These are phyloP conservation scores for Muscicapa comitata DNA, from an alignment of 2,797 vertebrate species.

Conservation along the genomic window DNA sequence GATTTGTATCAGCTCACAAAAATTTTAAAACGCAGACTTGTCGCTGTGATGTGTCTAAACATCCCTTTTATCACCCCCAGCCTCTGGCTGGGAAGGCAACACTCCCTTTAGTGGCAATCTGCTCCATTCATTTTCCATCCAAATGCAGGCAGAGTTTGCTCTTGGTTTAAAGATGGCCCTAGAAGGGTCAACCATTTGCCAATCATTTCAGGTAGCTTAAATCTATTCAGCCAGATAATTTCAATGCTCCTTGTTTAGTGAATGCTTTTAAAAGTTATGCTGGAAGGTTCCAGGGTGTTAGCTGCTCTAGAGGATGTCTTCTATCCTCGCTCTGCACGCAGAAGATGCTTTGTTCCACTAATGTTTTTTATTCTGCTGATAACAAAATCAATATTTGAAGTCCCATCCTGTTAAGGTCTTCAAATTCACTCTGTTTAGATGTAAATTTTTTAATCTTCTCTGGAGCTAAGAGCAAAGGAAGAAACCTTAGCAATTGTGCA, in stretches of 20 bases:
- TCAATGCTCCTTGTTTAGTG: constrained; percentile 7
- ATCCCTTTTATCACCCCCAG: not conserved
- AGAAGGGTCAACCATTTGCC: not conserved
- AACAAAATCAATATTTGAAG: constrained; percentile 34
- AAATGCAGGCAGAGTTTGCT: constrained; percentile 38
- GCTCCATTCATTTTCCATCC: constrained; percentile 52
- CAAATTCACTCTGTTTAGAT: constrained; percentile 6
- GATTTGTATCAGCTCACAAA: not conserved
- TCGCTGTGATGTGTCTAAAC: not conserved
- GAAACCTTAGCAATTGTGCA: not conserved
- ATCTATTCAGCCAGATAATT: constrained; percentile 22
- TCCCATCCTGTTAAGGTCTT: not conserved
- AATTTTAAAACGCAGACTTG: not conserved
- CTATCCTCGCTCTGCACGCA: not conserved
- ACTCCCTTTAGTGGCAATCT: constrained; percentile 29
- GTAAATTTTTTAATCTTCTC: constrained; percentile 15
- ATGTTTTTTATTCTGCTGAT: not conserved
- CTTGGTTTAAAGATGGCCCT: constrained; percentile 35
- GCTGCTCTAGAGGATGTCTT: not conserved
- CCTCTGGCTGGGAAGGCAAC: not conserved
- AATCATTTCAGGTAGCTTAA: constrained; percentile 32
- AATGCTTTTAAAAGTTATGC: constrained; percentile 1
- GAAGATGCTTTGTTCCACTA: not conserved
- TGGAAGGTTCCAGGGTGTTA: not conserved
- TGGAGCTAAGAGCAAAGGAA: constrained; percentile 18